A percentile compares a stretch with the other conserved stretches of the same genome.
These are phyloP conservation scores for Paramisgurnus dabryanus DNA, from an alignment of 2,113 vertebrate species.

Conservation along the genomic window DNA sequence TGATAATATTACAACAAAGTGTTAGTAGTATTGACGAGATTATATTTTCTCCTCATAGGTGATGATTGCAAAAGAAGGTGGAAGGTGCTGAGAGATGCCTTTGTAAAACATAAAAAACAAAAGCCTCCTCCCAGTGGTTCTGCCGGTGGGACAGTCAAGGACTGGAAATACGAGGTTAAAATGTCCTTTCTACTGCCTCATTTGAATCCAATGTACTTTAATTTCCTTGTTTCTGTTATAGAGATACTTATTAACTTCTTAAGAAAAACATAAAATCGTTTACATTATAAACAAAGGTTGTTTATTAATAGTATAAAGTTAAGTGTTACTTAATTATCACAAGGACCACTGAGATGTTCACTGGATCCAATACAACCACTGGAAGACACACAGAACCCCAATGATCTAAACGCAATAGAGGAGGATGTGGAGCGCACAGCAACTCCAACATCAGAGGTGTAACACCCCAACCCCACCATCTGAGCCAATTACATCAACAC, in stretches of 20 bases:
- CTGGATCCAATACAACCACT: too few species aligned
- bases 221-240: neutral
- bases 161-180: neutral
- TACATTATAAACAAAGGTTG: neutral
- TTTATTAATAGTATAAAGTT: too few species aligned
- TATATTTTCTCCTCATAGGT: neutral
- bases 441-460: too few species aligned
- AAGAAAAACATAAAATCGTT: neutral
- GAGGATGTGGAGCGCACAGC: too few species aligned
- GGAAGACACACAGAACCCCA: too few species aligned
- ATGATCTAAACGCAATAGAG: too few species aligned
- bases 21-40: neutral
- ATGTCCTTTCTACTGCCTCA: neutral
- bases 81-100: neutral
- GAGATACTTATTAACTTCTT: neutral
- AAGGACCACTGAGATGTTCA: too few species aligned
- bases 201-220: neutral
- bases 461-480: too few species aligned
- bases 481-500: too few species aligned
- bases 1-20: too few species aligned
- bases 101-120: conserved; percentile 3
- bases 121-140: neutral
- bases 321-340: too few species aligned
- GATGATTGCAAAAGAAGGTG: neutral
- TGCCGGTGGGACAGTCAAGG: neutral